Conservation (phyloP, 2,888 invertebrate species). For the Selenia dentaria region DNA sequence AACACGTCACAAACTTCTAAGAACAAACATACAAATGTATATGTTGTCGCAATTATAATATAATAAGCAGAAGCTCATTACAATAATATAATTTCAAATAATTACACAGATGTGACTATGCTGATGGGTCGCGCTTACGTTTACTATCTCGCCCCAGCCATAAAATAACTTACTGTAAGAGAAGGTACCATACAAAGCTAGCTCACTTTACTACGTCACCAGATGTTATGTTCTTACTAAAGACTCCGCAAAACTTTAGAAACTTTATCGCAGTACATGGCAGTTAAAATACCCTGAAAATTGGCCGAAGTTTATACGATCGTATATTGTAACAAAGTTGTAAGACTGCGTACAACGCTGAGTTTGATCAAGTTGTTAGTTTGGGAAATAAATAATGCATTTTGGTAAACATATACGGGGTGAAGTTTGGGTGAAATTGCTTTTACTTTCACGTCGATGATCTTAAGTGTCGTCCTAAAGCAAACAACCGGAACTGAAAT, state of each 20-base stretch:
- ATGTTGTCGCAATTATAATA: no score
- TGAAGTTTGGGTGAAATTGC: background rate
- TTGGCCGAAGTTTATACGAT: conserved; percentile 1
- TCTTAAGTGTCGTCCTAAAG: no score
- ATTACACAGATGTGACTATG: no score
- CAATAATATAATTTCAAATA: no score
- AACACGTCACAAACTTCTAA: no score
- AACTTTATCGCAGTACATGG: background rate
- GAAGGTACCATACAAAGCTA: background rate
- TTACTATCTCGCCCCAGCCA: no score
- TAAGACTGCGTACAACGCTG: conserved; percentile 7
- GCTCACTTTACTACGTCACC: background rate
- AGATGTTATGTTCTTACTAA: background rate
- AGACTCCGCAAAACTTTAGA: background rate
- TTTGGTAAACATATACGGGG: conserved; percentile 1
- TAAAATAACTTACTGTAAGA: no score
- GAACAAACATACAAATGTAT: no score
- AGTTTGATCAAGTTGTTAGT: conserved; percentile 25
- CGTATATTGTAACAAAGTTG: conserved; percentile 2
- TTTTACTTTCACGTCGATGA: no score
- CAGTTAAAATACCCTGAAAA: conserved; percentile 6
- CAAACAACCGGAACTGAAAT: no score
- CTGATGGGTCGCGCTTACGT: no score
- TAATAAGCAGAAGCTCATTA: no score
- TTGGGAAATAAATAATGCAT: conserved; percentile 28